Base-by-base conservation (phyloP, 2,888 invertebrate species). In the Hyposoter dolosus region DNA sequence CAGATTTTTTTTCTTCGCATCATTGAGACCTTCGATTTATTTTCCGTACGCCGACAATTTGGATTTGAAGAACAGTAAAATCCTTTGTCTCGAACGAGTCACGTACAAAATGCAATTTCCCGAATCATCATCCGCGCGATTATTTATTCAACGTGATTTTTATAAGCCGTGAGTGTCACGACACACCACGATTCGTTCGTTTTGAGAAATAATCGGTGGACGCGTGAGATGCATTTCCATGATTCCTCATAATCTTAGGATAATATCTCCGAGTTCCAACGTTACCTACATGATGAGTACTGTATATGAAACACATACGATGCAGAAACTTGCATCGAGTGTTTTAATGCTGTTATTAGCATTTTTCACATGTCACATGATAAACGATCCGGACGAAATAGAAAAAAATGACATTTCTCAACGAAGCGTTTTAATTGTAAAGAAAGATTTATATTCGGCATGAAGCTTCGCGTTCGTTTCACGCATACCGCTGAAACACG, bases 151-250 rank as follows among this genome's bases (percentile, higher is more conserved):
- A 53, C 19, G 72, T n/a, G 19, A 53, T 53, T 47, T 72, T 72
- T n/a, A 35, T 76, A 82, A 69, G 56, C 63, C 56, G 12, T 5
- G 68, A 43, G 75, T 75, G 68, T 17, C 56, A 60, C 66, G 60
- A 56, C 60, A 56, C 60, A 50, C 10, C n/a, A 56, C 32, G 35
- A 45, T 69, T 76, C 69, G 23, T 72, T 56, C 35, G 72, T 72
- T 78, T 78, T 72, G 40, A 68, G 53, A 77, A 77, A 78, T 66
- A 72, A 32, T 66, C 43, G n/a, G 28, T 19, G 7, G 56, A 72
- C 47, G 72, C 83, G 77, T 78, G 83, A 83, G 77, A 78, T 72
- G 72, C 53, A 78, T 83, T 77, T 50, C 65, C 72, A 63, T 71
- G 69, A 63, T 83, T 77, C 19, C 7, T 45, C 63, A 63, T 77